Evolutionary conservation across 2,888 invertebrate species (phyloP), one percentile per base, ranked within the genome.

Genomic region (Cryptus viduatorius): DNA sequence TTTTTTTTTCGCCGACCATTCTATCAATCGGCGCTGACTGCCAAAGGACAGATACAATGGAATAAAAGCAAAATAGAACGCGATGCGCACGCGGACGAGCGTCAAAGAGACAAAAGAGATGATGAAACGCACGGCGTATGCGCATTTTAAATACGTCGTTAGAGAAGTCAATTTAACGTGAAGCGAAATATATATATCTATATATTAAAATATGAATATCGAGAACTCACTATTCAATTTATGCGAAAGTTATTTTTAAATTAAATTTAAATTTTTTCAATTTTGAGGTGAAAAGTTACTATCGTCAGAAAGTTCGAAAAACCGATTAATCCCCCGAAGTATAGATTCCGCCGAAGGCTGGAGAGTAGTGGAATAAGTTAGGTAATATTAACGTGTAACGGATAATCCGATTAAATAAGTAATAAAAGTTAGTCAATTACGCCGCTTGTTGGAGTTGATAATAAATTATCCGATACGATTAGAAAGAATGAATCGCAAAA

Each of bases 41-140:
- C 44, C 4, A 46, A 81, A 29, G 31, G 53, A 65, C 44, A 79
- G 65, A 46, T 50, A 48, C 19, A 65, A 53, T 44, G 42, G 67
- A 64, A 80, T 72, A 65, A 50, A 76, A 68, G 19, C 1, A 19
- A 81, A 80, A 73, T 65, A n/a, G 73, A 44, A 72, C 31, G 67
- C 68, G 56, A 76, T 56, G 24, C 73, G 76, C 16, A 16, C 53
- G 2, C 24, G 2, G 24, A 14, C 53, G 56, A 53, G 31, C 53
- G 84, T 81, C 84, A 79, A 73, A 78, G 67, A 80, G 81, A 87
- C 84, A 84, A 86, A 84, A 81, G 75, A 53, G 5, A 19, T 79
- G 82, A 86, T 81, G 81, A 48, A 64, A 29, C 44, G 72, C 48
- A 37, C 37, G 16, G n/a, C 44, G 48, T 64, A 14, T 64, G 64